phyloP scores from a whole-genome alignment of 2,113 vertebrate genomes.

The Carassius carassius region DNA sequence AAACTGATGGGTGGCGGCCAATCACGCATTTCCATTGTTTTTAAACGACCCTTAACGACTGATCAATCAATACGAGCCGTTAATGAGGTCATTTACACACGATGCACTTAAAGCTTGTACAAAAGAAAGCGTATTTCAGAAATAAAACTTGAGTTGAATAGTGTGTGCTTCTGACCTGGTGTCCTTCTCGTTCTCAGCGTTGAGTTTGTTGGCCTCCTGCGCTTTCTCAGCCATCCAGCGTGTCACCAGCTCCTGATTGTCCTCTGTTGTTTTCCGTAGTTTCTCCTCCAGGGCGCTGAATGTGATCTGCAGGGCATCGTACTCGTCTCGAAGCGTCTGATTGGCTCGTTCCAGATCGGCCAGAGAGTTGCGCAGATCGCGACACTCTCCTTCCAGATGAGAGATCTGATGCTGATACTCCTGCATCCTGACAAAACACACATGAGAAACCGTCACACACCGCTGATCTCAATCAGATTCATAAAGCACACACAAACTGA shows the following conservation, averaged over 20 bases:
- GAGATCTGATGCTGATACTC: conserved; percentile 87
- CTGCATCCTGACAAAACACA: conserved; percentile 77
- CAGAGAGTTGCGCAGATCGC: conserved; percentile 81
- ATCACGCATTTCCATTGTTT: background rate
- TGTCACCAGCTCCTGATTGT: conserved; percentile 96
- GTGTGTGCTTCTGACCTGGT: conserved; percentile 74
- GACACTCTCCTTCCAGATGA: conserved; percentile 85
- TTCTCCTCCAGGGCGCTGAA: conserved; percentile 96
- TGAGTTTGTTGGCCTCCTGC: conserved; percentile 93
- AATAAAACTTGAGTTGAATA: background rate
- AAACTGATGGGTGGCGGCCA: background rate
- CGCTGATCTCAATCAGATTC: background rate
- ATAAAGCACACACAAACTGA: background rate
- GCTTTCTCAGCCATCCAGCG: conserved; percentile 99
- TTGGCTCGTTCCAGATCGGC: conserved; percentile 92
- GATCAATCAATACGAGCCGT: background rate
- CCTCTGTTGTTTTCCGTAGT: conserved; percentile 89
- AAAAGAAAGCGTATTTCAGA: too few relatives aligned
- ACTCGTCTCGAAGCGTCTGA: conserved; percentile 96
- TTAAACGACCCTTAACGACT: background rate
- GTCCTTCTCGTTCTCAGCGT: conserved; percentile 98
- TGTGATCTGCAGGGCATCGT: conserved; percentile 97
- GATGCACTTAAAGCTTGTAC: too few relatives aligned
- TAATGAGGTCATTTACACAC: too few relatives aligned
- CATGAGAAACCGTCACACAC: background rate